Evolutionary conservation across 2,797 vertebrate species (phyloP).

Genomic region (Smutsia temminckii): DNA sequence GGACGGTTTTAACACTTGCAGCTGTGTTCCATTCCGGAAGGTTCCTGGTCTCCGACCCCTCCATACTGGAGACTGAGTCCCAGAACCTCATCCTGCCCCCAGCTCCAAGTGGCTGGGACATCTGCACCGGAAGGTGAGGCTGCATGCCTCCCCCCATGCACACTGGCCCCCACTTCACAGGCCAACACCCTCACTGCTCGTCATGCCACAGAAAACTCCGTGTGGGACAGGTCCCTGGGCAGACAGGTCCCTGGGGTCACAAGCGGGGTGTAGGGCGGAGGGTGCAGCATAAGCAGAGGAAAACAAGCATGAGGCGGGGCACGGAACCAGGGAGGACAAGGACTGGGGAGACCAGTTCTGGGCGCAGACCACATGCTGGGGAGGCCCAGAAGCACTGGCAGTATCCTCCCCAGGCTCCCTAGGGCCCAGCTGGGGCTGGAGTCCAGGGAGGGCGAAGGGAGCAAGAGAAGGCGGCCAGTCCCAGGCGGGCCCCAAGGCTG

Average conservation of each 20-base stretch:
- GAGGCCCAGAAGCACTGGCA: too few species aligned
- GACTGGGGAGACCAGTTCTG: neutral
- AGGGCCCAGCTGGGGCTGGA: neutral
- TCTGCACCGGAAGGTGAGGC: neutral
- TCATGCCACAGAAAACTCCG: too few species aligned
- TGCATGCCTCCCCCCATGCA: too few species aligned
- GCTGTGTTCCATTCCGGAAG: neutral
- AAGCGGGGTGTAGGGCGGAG: neutral
- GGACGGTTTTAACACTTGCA: too few species aligned
- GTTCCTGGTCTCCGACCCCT: neutral
- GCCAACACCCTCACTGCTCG: neutral
- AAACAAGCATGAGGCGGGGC: neutral
- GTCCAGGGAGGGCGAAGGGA: neutral
- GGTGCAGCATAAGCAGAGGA: neutral
- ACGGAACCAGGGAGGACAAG: accelerated
- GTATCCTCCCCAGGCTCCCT: neutral
- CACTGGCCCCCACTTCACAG: accelerated
- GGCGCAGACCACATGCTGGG: too few species aligned
- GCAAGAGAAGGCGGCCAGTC: neutral
- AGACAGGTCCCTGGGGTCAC: neutral
- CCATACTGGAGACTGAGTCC: neutral
- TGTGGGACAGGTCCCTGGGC: too few species aligned
- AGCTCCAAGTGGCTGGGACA: neutral
- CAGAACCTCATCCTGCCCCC: neutral
- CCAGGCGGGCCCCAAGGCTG: neutral